Evolutionary conservation across 2,113 vertebrate species (phyloP).

Genomic region (Electrona antarctica): DNA sequence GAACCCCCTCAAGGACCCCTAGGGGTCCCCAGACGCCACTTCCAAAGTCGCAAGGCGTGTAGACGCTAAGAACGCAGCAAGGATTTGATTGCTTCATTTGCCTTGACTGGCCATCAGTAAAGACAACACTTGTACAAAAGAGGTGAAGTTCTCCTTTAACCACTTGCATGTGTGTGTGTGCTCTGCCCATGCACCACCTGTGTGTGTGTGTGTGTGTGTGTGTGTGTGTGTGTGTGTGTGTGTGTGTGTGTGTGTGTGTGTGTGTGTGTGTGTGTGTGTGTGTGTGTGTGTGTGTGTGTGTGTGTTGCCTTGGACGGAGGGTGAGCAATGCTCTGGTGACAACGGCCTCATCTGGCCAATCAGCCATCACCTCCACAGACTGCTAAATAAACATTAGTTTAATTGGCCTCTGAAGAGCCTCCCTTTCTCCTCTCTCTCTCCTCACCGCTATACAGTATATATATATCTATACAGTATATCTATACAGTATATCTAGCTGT

Average conservation of each 20-base stretch:
- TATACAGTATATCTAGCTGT: no score
- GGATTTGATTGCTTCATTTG: no score
- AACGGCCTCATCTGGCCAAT: constrained; percentile 35
- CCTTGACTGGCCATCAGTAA: no score
- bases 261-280: neutral
- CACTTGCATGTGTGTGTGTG: no score
- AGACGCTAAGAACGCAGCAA: no score
- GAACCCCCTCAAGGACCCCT: no score
- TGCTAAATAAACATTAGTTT: constrained; percentile 46
- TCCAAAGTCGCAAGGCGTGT: no score
- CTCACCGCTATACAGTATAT: no score
- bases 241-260: neutral
- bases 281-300: constrained; percentile 10
- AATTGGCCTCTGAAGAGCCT: constrained; percentile 37
- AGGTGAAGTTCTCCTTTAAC: no score
- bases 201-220: neutral
- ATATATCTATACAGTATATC: no score
- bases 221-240: neutral
- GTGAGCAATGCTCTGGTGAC: constrained; percentile 23
- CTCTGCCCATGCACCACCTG: neutral
- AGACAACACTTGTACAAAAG: no score
- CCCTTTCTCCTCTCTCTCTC: constrained; percentile 3
- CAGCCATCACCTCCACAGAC: constrained; percentile 27
- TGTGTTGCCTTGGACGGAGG: constrained; percentile 22
- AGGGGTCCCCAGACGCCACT: no score